A percentile compares a stretch with the other conserved stretches of the same genome.
These are phyloP conservation scores for Diorhabda carinulata DNA, from an alignment of 1,140 invertebrate genomes.

Conservation along the genomic window DNA sequence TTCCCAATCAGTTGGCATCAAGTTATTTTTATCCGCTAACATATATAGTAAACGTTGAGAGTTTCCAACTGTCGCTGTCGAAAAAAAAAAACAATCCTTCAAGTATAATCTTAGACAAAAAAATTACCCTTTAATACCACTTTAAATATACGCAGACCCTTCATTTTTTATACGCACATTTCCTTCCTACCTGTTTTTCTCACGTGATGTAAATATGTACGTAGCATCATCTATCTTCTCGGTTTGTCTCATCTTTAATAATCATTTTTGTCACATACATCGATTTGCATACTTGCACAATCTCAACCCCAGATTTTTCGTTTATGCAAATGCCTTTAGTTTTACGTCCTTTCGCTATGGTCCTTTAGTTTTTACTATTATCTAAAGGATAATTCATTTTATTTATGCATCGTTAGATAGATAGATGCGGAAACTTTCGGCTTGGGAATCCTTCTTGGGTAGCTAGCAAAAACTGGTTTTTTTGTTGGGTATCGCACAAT, in stretches of 20 bases:
- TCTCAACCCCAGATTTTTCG: background rate
- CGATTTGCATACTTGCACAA: slow-evolving; percentile 26
- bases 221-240: slow-evolving; percentile 17
- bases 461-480: slow-evolving; percentile 3
- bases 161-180: slow-evolving; percentile 15
- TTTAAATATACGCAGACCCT: slow-evolving; percentile 9
- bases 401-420: slow-evolving; percentile 27
- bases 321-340: slow-evolving; percentile 28
- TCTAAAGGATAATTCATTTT: slow-evolving; percentile 27
- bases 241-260: slow-evolving; percentile 19
- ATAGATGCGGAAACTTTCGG: slow-evolving; percentile 16
- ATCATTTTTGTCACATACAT: slow-evolving; percentile 23
- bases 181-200: slow-evolving; percentile 15
- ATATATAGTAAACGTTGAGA: no score
- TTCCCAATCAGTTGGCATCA: no score
- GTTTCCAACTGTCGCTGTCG: background rate
- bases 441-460: slow-evolving; percentile 14
- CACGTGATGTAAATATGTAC: slow-evolving; percentile 7
- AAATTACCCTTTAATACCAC: slow-evolving; percentile 20
- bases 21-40: no score
- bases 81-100: slow-evolving; percentile 21
- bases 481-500: background rate
- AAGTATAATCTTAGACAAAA: slow-evolving; percentile 17
- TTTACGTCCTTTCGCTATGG: slow-evolving; percentile 9
- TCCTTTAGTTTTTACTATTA: slow-evolving; percentile 24